Base-by-base conservation (phyloP, 2,888 invertebrate species). In the Drosophila falleni region DNA sequence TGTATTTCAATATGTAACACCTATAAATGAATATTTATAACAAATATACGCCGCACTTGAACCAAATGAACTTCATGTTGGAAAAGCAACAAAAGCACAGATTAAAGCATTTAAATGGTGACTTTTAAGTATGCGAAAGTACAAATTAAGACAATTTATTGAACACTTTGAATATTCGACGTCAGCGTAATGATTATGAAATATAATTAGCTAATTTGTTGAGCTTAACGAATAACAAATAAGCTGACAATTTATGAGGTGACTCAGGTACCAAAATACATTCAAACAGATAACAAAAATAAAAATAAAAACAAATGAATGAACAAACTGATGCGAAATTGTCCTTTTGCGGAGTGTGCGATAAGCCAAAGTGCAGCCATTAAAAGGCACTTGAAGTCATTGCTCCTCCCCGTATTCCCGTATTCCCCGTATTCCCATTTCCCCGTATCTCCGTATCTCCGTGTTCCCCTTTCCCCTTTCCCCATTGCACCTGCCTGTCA, bases 291-390 rank as follows among this genome's bases (percentile, higher is more conserved):
- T 61, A 71, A 62, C 33, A 42, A 75, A 76, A 75, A 77, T 68
- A 23, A 71, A 77, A 73, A 16, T 68, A 23, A 71, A 77, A 73
- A 16, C 5, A 29, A 29, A 29, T 8, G 5, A 23, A 26, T 47
- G 13, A 16, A 35, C 26, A 44, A 47, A 58, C 58, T 58, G 23
- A 51, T 54, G 73, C 46, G 39, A 42, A 53, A 33, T 75, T 74
- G 64, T 81, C 81, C 78, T 87, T 86, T 84, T 60, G 78, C 55
- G 68, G 63, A 74, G 69, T 74, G 46, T 37, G 44, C 37, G 74
- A 75, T 70, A 78, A 76, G 61, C 47, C 56, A 61, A 71, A 68
- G 59, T 70, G 73, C 50, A 62, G 68, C 56, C 71, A 71, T 78
- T 80, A 89, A 84, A 62, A 66, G 58, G 59, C 78, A 81, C 78